Conservation (phyloP, 2,797 vertebrate genomes). For the Spheniscus humboldti region DNA sequence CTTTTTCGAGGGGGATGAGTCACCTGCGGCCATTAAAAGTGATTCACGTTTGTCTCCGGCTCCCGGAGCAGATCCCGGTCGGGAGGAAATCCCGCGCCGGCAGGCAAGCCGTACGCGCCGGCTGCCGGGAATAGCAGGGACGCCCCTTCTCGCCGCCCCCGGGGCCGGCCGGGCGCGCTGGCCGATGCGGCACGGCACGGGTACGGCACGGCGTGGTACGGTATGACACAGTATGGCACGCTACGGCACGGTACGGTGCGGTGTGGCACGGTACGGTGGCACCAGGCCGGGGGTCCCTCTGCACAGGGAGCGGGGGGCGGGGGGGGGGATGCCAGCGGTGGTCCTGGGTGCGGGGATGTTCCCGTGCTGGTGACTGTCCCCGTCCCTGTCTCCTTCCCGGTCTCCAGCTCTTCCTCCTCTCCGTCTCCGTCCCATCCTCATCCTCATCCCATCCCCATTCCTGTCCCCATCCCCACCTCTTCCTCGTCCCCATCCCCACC, state of each 20-base stretch:
- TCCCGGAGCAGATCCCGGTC: background rate
- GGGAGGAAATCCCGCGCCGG: slow-evolving; percentile 21
- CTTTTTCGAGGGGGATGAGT: slow-evolving; percentile 9
- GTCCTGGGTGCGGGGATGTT: no score
- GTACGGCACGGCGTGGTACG: rapidly evolving
- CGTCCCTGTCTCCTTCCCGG: background rate
- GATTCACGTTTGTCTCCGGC: slow-evolving; percentile 28
- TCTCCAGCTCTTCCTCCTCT: background rate
- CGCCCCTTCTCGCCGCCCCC: background rate
- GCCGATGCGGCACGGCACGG: background rate
- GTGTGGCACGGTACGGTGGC: background rate
- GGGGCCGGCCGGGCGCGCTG: background rate
- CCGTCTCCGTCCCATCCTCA: background rate
- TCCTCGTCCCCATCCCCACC: background rate
- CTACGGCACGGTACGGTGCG: no score
- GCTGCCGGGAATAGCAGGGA: background rate
- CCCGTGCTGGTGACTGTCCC: background rate
- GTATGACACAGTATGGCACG: background rate
- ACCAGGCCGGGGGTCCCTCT: background rate
- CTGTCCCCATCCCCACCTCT: background rate
- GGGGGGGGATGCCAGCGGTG: background rate
- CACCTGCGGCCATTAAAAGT: slow-evolving; percentile 19
- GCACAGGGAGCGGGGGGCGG: no score
- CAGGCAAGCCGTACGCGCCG: background rate
- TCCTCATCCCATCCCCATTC: background rate